phyloP scores from a whole-genome alignment of 2,797 vertebrate species.

The Adrianichthys oophorus region DNA sequence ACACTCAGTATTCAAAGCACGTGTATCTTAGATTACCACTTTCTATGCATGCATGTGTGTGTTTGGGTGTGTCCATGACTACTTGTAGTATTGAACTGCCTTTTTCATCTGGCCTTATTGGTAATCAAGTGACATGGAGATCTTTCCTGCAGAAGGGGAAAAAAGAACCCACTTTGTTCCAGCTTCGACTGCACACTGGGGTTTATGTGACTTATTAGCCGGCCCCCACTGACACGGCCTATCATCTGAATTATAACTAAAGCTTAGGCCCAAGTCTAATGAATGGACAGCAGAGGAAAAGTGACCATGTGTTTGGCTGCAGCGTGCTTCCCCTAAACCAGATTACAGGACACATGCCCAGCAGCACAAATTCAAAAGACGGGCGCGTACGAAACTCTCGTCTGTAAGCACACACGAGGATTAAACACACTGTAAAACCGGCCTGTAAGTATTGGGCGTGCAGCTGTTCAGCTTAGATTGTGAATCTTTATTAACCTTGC shows the following conservation, averaged over 20 bases:
- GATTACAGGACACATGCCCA: slow-evolving; percentile 64
- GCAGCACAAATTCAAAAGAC: slow-evolving; percentile 49
- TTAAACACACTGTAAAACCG: slow-evolving; percentile 43
- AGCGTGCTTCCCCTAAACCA: slow-evolving; percentile 65
- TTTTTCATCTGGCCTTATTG: slow-evolving; percentile 69
- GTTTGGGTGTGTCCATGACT: slow-evolving; percentile 19
- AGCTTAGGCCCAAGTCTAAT: slow-evolving; percentile 72
- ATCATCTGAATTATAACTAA: slow-evolving; percentile 80
- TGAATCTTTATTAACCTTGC: slow-evolving; percentile 75
- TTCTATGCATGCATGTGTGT: slow-evolving; percentile 28
- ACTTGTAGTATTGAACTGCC: slow-evolving; percentile 35
- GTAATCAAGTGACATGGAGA: slow-evolving; percentile 68
- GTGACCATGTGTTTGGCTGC: slow-evolving; percentile 64
- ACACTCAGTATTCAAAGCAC: slow-evolving; percentile 73
- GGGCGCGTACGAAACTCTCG: slow-evolving; percentile 40
- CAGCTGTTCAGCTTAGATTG: slow-evolving; percentile 68
- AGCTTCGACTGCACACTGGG: slow-evolving; percentile 44
- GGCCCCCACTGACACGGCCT: slow-evolving; percentile 71
- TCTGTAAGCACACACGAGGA: slow-evolving; percentile 44
- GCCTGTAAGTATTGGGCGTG: slow-evolving; percentile 46
- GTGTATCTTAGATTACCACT: slow-evolving; percentile 58
- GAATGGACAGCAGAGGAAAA: slow-evolving; percentile 59
- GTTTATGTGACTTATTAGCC: slow-evolving; percentile 79
- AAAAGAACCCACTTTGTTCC: slow-evolving; percentile 44
- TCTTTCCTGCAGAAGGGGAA: slow-evolving; percentile 68